Evolutionary conservation across 2,888 invertebrate species (phyloP), one percentile per base, ranked within the genome.

Genomic region (Mycalesis mineus): DNA sequence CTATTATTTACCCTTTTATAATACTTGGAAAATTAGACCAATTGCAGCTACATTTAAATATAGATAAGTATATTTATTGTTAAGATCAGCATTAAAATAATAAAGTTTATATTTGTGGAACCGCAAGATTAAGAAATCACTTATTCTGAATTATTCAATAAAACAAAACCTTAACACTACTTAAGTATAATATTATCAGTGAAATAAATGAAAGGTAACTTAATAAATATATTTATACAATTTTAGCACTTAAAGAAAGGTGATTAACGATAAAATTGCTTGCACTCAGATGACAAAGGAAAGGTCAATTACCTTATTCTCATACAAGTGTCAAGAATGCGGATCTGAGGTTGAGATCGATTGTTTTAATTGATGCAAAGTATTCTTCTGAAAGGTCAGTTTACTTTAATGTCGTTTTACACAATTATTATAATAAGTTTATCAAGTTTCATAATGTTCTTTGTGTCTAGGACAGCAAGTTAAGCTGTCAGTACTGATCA

Each of bases 341-440:
- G 75, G 80, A 78, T 76, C 73, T 71, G 66, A 74, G 64, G 64
- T 70, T 71, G 70, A 73, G 68, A 74, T 71, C 73, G 77, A 82
- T 83, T 82, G 81, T 84, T 80, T 81, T 78, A 80, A 83, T 82
- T 50, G 50, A 50, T 50, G 50, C 50, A 50, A 50, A 50, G 37
- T 40, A 29, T 50, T 39, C 8, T 29, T 50, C 39, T 40, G 50
- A 50, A 50, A 50, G 50, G 40, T 50, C 50, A 50, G 39, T 50
- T 50, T 50, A 40, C 39, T 40, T 49, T 29, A 11, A 39, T 39
- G 13, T 29, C 29, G 50, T 50, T 50, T 50, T 40, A 13, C 9
- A 28, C 22, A 37, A 37, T 22, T 40, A 40, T 11, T 28, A 48
- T 22, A 13, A 39, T 13, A 22, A 39, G 14, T n/a, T 42, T 22